Evolutionary conservation across 2,797 vertebrate species (phyloP), one percentile per base, ranked within the genome.

Genomic region (Anguilla marmorata): DNA sequence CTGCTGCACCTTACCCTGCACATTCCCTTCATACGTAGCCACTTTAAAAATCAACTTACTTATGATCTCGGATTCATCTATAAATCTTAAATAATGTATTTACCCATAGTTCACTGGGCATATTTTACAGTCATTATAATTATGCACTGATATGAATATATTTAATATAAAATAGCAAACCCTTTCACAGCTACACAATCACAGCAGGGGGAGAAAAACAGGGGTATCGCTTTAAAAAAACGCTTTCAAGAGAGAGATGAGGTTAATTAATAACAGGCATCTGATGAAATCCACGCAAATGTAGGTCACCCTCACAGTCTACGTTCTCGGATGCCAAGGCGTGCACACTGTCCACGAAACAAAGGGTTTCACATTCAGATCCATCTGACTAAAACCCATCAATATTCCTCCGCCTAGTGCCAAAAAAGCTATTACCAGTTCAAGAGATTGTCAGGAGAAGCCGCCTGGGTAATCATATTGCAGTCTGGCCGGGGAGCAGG

Each of bases 401-500:
- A 89, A 86, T 89, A 86, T 80, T 69, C 72, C 80, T 50, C 37
- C 50, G 58, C 56, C 63, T 66, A 7, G 52, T 89, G 88, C 88
- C 88, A 89, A 89, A 87, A 89, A 89, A 79, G 80, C 82, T 52
- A 87, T 89, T 89, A 85, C 86, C 72, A 85, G 86, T 85, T 86
- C 86, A 85, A 48, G 56, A 80, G 85, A 86, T 82, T 88, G 85
- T 85, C 52, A 85, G 54, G 37, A 87, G 60, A 86, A 33, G 50
- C 52, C 16, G 74, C 86, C 86, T 37, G 54, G 74, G 58, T 89
- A 89, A 89, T 89, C 72, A 83, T 41, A 87, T 86, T 89, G 87
- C 58, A 69, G 84, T 87, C 72, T 85, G 84, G 89, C 56, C 52
- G 48, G 21, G 86, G 88, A 89, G 86, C 7, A 85, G 33, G 58